Conservation (phyloP, 2,797 vertebrate species). For the Poliocrania exsul region DNA sequence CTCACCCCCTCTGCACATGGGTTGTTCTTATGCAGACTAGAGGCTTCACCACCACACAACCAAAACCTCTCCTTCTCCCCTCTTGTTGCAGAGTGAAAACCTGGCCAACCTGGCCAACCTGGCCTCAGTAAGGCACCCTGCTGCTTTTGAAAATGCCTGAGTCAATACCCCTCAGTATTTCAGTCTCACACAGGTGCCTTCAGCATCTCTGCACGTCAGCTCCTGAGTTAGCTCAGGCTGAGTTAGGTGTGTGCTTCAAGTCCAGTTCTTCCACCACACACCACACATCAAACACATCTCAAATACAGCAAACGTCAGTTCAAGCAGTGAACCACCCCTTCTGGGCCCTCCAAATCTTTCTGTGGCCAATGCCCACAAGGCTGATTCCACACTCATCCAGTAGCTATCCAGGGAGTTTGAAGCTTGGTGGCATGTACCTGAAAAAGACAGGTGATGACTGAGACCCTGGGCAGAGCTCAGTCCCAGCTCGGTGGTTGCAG, state of each 20-base stretch:
- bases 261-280: neutral
- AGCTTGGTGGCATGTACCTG: neutral
- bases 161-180: neutral
- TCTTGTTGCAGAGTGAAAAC: neutral
- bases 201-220: neutral
- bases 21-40: neutral
- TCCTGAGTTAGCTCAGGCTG: neutral
- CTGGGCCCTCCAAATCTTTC: neutral
- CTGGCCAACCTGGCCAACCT: neutral
- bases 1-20: too few species aligned
- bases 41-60: neutral
- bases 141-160: neutral
- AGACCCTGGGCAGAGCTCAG: neutral
- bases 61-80: neutral
- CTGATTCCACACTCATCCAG: fast-evolving
- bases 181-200: neutral
- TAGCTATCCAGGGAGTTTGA: neutral
- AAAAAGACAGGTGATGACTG: neutral
- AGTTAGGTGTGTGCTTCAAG: neutral
- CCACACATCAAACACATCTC: neutral
- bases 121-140: neutral
- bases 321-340: neutral
- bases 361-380: neutral
- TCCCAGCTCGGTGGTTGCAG: neutral
- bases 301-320: neutral